phyloP scores from a whole-genome alignment of 1,140 invertebrate genomes.

The Cheumatopsyche charites region DNA sequence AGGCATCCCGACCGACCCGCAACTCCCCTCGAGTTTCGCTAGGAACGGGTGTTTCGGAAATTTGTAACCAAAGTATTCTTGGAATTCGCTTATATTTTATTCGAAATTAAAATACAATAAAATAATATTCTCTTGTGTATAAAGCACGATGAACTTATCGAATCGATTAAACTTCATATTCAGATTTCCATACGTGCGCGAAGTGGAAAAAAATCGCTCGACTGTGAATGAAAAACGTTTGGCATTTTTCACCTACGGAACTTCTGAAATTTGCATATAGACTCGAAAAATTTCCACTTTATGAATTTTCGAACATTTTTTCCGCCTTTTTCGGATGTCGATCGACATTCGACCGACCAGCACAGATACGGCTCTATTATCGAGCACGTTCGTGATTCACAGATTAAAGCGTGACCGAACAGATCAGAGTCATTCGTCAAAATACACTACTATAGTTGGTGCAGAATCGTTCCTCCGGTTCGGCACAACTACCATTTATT shows the following conservation, averaged over 20 bases:
- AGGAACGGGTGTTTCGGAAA: too few species aligned
- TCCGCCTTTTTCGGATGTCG: background rate
- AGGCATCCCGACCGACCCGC: background rate
- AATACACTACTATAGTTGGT: constrained; percentile 4
- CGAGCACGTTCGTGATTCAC: constrained; percentile 30
- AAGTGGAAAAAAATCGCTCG: too few species aligned
- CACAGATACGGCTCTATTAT: constrained; percentile 20
- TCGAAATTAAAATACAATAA: too few species aligned
- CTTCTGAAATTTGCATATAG: too few species aligned
- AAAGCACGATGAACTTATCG: too few species aligned
- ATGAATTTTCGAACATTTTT: background rate
- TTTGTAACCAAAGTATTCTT: background rate
- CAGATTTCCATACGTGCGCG: too few species aligned
- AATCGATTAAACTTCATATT: too few species aligned
- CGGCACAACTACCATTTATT: background rate
- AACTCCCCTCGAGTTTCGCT: background rate
- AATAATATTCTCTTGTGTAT: too few species aligned
- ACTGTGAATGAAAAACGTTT: too few species aligned
- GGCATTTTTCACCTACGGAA: too few species aligned
- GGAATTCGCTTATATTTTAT: background rate
- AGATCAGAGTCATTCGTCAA: constrained; percentile 19
- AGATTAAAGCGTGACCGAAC: constrained; percentile 29
- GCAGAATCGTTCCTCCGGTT: too few species aligned
- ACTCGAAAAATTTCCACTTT: too few species aligned
- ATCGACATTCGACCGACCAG: constrained; percentile 6